A percentile compares a stretch with the other conserved stretches of the same genome.
Conservation (phyloP, 1,140 invertebrate genomes). For the Drosophila auraria region DNA sequence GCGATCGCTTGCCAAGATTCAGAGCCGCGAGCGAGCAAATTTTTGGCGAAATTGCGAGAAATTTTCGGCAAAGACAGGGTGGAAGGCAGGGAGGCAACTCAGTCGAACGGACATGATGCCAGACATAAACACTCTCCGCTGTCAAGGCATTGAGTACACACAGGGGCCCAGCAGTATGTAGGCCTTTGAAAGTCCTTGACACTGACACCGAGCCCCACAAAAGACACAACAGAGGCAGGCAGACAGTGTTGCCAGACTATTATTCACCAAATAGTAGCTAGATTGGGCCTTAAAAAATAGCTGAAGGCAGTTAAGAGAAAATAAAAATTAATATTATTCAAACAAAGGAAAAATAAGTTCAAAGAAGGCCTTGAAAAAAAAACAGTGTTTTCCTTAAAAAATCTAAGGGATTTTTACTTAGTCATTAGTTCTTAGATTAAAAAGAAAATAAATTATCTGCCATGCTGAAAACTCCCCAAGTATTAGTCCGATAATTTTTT, state of each 20-base stretch:
- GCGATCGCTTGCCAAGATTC: conserved; percentile 69
- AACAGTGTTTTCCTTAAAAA: too few relatives aligned
- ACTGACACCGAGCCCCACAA: conserved; percentile 60
- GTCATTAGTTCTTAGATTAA: too few relatives aligned
- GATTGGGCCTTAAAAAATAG: not conserved
- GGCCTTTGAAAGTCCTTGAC: conserved; percentile 65
- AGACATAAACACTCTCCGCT: conserved; percentile 64
- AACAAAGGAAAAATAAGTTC: too few relatives aligned
- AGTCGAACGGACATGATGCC: conserved; percentile 22
- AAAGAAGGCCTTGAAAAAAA: not conserved
- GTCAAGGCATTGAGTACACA: conserved; percentile 50
- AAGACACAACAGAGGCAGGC: conserved; percentile 9
- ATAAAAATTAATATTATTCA: too few relatives aligned
- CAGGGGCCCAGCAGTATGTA: conserved; percentile 19
- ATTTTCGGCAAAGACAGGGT: conserved; percentile 30
- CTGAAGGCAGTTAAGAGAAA: not conserved
- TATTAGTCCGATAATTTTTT: too few relatives aligned
- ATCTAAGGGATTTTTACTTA: too few relatives aligned
- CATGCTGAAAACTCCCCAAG: too few relatives aligned
- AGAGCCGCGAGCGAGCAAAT: conserved; percentile 34
- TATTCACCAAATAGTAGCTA: not conserved
- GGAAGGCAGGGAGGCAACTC: conserved; percentile 10
- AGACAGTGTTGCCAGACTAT: conserved; percentile 10
- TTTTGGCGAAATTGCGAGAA: conserved; percentile 62
- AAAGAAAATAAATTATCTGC: too few relatives aligned